A percentile compares a stretch with the other conserved stretches of the same genome.
phyloP scores from a whole-genome alignment of 2,888 invertebrate genomes.

The Tachina fera region DNA sequence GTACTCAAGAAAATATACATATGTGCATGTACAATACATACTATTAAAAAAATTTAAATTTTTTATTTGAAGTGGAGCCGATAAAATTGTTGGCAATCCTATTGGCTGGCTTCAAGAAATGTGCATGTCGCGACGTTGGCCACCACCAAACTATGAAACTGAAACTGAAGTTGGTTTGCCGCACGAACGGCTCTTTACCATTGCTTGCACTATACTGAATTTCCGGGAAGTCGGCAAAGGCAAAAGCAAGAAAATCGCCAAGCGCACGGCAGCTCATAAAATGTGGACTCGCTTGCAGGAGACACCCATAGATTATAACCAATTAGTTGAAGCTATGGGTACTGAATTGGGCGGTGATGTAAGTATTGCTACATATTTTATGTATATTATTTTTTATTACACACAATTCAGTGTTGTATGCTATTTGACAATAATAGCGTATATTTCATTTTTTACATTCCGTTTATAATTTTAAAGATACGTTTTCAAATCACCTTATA shows the following conservation, averaged over 20 bases:
- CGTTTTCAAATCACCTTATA: conserved; percentile 80
- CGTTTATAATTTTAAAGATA: conserved; percentile 71
- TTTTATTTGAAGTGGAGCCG: conserved; percentile 85
- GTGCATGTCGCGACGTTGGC: conserved; percentile 98
- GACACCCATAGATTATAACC: conserved; percentile 88
- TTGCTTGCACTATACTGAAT: conserved; percentile 94
- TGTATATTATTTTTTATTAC: neutral
- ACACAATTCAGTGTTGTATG: neutral
- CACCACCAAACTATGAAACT: conserved; percentile 96
- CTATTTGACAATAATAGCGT: neutral
- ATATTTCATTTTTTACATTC: neutral
- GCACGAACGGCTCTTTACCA: conserved; percentile 96
- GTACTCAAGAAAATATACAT: conserved; percentile 47
- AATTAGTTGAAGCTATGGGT: conserved; percentile 85
- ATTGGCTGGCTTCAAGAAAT: conserved; percentile 97
- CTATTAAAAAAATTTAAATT: neutral
- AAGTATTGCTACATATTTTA: conserved; percentile 77
- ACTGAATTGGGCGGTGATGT: conserved; percentile 89
- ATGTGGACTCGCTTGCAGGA: conserved; percentile 95
- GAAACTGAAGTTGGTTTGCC: conserved; percentile 88
- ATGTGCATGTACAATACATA: neutral
- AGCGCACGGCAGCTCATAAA: conserved; percentile 96
- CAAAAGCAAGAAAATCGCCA: conserved; percentile 98
- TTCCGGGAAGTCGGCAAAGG: conserved; percentile 93
- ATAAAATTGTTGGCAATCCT: conserved; percentile 94